A percentile compares a stretch with the other conserved stretches of the same genome.
Evolutionary conservation across 2,797 vertebrate genomes (phyloP).

Genomic region (Eulemur albifrons): DNA sequence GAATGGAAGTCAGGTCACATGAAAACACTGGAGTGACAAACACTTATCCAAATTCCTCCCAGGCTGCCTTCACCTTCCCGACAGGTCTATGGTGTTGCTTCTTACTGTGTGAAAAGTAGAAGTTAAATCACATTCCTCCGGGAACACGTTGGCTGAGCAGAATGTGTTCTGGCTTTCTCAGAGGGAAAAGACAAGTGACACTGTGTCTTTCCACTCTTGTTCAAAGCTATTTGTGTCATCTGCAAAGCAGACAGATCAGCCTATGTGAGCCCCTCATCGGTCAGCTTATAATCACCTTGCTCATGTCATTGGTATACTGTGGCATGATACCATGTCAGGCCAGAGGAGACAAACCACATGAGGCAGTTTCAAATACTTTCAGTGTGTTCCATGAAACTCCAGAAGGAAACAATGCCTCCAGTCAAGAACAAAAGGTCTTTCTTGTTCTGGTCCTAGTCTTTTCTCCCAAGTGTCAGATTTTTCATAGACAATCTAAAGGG

Average conservation of each 20-base stretch:
- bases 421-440: background rate
- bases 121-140: conserved; percentile 80
- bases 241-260: background rate
- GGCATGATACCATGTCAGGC: background rate
- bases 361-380: background rate
- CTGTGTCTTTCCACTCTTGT: background rate
- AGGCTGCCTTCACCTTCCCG: conserved; percentile 73
- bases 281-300: background rate
- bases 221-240: conserved; percentile 1
- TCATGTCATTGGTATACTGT: background rate
- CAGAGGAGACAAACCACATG: background rate
- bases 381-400: background rate
- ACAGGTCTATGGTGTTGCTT: conserved; percentile 78
- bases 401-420: background rate
- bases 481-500: background rate
- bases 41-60: conserved; percentile 79
- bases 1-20: conserved; percentile 79
- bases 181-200: conserved; percentile 76
- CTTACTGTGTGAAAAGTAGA: conserved; percentile 79
- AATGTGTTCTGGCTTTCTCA: conserved; percentile 73
- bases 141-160: conserved; percentile 67
- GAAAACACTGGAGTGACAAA: conserved; percentile 83
- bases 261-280: background rate
- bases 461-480: background rate
- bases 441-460: background rate